A percentile compares a stretch with the other conserved stretches of the same genome.
Evolutionary conservation across 2,888 invertebrate genomes (phyloP).

Genomic region (Apamea anceps): DNA sequence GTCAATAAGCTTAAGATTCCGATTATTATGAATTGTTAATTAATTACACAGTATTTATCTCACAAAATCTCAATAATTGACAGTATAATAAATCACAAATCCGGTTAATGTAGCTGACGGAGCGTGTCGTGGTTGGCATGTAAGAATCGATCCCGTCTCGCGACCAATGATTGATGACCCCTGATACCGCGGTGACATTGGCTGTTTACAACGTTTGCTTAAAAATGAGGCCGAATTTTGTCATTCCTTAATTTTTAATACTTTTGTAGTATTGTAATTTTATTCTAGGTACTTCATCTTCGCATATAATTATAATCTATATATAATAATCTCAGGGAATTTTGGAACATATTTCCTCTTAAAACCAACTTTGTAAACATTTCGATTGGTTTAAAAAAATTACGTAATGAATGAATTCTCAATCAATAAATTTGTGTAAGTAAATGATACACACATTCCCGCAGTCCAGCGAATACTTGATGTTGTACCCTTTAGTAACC

Average conservation of each 20-base stretch:
- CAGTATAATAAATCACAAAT: constrained; percentile 44
- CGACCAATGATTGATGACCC: constrained; percentile 46
- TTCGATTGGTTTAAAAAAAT: not conserved
- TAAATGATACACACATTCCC: constrained; percentile 8
- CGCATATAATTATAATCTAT: too few relatives aligned
- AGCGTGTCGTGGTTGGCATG: constrained; percentile 33
- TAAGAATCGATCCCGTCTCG: constrained; percentile 30
- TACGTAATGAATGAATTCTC: not conserved
- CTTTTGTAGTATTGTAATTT: not conserved
- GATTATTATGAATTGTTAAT: not conserved
- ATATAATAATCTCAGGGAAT: too few relatives aligned
- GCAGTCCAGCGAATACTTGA: not conserved
- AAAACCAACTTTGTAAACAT: not conserved
- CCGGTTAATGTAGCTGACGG: constrained; percentile 30
- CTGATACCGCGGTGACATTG: constrained; percentile 28
- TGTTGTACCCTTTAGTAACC: constrained; percentile 12
- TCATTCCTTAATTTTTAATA: not conserved
- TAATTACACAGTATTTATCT: constrained; percentile 3
- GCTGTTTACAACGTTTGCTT: constrained; percentile 15
- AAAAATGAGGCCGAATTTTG: not conserved
- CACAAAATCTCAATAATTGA: constrained; percentile 19
- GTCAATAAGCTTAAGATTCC: not conserved
- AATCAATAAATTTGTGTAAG: not conserved
- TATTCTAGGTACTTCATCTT: not conserved
- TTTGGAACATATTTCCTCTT: too few relatives aligned